Percentiles rank a stretch among this genome's conserved stretches.
Evolutionary conservation across 1,140 invertebrate genomes (phyloP).

Genomic region (Rhagoletis zephyria): DNA sequence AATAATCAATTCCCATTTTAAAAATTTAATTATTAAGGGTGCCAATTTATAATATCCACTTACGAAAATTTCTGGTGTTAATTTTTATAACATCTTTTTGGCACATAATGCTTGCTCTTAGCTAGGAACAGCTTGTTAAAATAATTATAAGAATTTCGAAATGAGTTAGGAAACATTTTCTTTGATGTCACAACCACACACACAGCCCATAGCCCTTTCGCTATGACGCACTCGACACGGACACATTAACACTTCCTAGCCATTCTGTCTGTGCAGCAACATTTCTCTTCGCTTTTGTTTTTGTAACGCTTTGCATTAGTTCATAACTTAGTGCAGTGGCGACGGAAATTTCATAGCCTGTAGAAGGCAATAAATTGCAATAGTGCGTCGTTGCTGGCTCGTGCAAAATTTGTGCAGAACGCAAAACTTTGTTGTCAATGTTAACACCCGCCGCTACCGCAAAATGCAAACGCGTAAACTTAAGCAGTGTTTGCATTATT

Average conservation of each 20-base stretch:
- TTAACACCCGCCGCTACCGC: neutral
- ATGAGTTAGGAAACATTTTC: neutral
- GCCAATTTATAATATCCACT: too few relatives aligned
- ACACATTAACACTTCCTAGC: neutral
- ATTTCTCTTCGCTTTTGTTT: neutral
- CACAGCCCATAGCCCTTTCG: neutral
- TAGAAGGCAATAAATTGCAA: conserved; percentile 4
- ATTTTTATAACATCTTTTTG: too few relatives aligned
- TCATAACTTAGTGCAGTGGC: neutral
- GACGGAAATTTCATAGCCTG: conserved; percentile 31
- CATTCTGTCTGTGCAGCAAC: neutral
- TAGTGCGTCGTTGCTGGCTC: neutral
- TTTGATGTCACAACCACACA: conserved; percentile 22
- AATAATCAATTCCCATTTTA: too few relatives aligned
- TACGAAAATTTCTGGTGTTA: too few relatives aligned
- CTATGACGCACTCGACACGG: neutral
- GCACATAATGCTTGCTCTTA: too few relatives aligned
- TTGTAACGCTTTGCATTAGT: neutral
- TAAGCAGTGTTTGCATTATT: too few relatives aligned
- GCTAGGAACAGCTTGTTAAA: too few relatives aligned
- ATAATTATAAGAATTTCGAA: neutral
- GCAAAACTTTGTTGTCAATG: conserved; percentile 42
- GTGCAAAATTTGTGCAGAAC: neutral
- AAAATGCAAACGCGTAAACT: conserved; percentile 37
- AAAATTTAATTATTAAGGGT: too few relatives aligned